Conservation (phyloP, 1,140 invertebrate genomes). For the Drosophila gunungcola region DNA sequence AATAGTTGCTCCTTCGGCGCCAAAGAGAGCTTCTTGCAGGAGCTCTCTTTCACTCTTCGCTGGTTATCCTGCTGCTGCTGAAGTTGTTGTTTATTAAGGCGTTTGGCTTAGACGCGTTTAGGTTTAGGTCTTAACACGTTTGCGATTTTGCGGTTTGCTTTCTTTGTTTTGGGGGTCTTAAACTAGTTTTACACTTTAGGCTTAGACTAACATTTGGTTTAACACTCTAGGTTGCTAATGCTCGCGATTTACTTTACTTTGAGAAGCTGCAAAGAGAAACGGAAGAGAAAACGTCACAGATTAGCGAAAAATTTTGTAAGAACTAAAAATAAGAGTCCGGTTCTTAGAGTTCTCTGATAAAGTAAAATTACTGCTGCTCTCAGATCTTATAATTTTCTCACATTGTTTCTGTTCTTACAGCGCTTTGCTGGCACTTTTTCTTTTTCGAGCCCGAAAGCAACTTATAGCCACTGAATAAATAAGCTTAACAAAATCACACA, state of each 20-base stretch:
- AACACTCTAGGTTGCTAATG: conserved; percentile 57
- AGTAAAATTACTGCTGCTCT: neutral
- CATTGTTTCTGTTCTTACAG: conserved; percentile 24
- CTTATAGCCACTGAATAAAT: conserved; percentile 60
- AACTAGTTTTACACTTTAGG: conserved; percentile 78
- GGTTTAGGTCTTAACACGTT: conserved; percentile 31
- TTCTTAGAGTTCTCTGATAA: conserved; percentile 6
- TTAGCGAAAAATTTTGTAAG: conserved; percentile 20
- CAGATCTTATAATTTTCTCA: conserved; percentile 11
- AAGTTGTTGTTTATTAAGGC: conserved; percentile 38
- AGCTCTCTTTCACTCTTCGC: conserved; percentile 34
- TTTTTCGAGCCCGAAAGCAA: conserved; percentile 41
- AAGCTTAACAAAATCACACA: conserved; percentile 54
- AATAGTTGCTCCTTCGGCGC: conserved; percentile 35
- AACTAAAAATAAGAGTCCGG: conserved; percentile 39
- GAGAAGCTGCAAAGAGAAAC: conserved; percentile 72
- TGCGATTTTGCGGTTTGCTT: conserved; percentile 18
- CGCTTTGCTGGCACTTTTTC: conserved; percentile 35
- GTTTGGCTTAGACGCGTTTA: conserved; percentile 58
- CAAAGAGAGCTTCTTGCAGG: conserved; percentile 32
- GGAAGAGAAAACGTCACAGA: conserved; percentile 42
- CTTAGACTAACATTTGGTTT: conserved; percentile 81
- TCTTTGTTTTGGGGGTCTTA: conserved; percentile 39
- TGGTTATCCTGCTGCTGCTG: conserved; percentile 3
- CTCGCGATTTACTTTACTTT: conserved; percentile 39